A percentile compares a stretch with the other conserved stretches of the same genome.
Conservation (phyloP, 1,140 invertebrate species). For the Musca vetustissima region DNA sequence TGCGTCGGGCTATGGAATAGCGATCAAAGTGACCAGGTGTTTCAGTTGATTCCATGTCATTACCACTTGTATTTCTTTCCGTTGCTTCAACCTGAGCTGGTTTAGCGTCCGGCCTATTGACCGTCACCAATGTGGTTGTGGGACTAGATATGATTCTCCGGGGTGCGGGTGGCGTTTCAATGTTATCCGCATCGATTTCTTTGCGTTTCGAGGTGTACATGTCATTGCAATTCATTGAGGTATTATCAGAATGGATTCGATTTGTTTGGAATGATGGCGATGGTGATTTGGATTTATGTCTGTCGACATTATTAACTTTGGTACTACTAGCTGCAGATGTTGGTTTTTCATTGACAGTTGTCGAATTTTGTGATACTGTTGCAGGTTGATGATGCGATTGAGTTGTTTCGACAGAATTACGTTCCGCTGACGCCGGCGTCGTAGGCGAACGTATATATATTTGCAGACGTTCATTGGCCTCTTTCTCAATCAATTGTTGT, state of each 20-base stretch:
- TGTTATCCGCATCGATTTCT: slow-evolving; percentile 88
- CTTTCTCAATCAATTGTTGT: slow-evolving; percentile 54
- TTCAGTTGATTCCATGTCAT: slow-evolving; percentile 46
- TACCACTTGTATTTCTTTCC: slow-evolving; percentile 18
- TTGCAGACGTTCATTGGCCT: slow-evolving; percentile 56
- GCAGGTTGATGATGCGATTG: background rate
- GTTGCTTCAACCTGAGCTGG: background rate
- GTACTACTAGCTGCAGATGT: slow-evolving; percentile 27
- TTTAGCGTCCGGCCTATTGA: slow-evolving; percentile 35
- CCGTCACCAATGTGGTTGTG: slow-evolving; percentile 45
- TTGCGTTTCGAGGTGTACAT: slow-evolving; percentile 65
- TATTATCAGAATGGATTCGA: background rate
- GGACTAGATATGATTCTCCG: slow-evolving; percentile 59
- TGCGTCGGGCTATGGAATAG: slow-evolving; percentile 77
- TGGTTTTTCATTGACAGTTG: background rate
- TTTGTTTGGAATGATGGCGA: slow-evolving; percentile 24
- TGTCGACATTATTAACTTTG: slow-evolving; percentile 28
- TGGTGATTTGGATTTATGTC: slow-evolving; percentile 12
- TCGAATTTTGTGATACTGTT: slow-evolving; percentile 8
- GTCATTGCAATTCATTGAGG: slow-evolving; percentile 8
- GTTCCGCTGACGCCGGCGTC: slow-evolving; percentile 23
- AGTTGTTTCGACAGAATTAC: background rate
- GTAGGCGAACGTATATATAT: slow-evolving; percentile 63
- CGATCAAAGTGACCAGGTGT: slow-evolving; percentile 78
- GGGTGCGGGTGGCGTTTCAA: slow-evolving; percentile 82